Percentiles rank a stretch among this genome's conserved stretches.
Evolutionary conservation across 1,140 invertebrate genomes (phyloP).

Genomic region (Brachionus asplanchnoidis): DNA sequence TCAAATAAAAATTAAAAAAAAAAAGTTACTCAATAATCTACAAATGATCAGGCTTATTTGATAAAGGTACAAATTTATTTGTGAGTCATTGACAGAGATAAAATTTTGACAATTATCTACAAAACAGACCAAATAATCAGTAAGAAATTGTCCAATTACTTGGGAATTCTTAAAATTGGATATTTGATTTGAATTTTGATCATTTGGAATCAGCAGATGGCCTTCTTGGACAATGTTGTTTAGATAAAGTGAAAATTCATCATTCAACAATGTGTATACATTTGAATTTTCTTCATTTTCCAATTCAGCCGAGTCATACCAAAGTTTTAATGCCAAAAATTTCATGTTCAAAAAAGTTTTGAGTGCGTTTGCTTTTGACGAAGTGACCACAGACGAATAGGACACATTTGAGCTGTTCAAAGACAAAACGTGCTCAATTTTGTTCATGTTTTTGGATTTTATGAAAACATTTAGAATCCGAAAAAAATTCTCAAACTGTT

Average conservation of each 20-base stretch:
- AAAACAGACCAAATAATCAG: neutral
- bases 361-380: neutral
- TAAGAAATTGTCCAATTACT: neutral
- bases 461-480: slow-evolving; percentile 17
- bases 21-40: neutral
- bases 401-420: neutral
- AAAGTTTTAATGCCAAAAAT: slow-evolving; percentile 14
- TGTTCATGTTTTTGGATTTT: slow-evolving; percentile 24
- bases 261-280: neutral
- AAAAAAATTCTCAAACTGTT: slow-evolving; percentile 38
- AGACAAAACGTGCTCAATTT: neutral
- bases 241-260: neutral
- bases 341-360: slow-evolving; percentile 16
- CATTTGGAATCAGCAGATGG: too few relatives aligned
- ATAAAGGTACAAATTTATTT: neutral
- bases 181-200: neutral
- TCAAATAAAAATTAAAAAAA: neutral
- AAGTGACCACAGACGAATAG: neutral
- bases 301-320: slow-evolving; percentile 5
- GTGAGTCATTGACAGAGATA: neutral
- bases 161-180: slow-evolving; percentile 16
- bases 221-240: neutral
- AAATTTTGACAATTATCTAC: slow-evolving; percentile 18
- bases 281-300: neutral
- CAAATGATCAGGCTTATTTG: neutral